Evolutionary conservation across 2,888 invertebrate genomes (phyloP), one percentile per base, ranked within the genome.

Genomic region (Chrysodeixis includens): DNA sequence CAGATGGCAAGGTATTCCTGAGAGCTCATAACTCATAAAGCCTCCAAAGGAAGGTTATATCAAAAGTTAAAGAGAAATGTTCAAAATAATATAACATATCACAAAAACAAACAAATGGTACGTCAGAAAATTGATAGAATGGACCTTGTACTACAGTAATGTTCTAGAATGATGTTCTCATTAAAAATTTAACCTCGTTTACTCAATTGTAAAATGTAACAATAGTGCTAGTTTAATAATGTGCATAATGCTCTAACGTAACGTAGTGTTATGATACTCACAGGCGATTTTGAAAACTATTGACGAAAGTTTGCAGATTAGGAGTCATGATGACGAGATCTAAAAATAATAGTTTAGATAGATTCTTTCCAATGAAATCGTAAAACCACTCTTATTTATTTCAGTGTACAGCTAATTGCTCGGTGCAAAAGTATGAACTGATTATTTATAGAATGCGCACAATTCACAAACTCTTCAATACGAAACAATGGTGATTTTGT

Each of bases 211-310:
- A 40, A 12, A 54, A 20, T 58, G n/a, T 40, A 30, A 12, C n/a
- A 54, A 35, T 20, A 6, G 8, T 0, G 16, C n/a, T 0, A 44
- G 16, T 51, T 10, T 16, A 0, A 22, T 22, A 1, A 18, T 35
- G 20, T 18, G 16, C 16, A 46, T 58, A 7, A 22, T 56, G 35
- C 22, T 9, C 8, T 0, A 10, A 1, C 32, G 8, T 20, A 53
- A 55, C 20, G 30, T 16, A 10, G 8, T 32, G 55, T 12, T 56
- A 26, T 14, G 68, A 74, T 89, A 97, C 97, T 97, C 91, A 97
- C 97, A 97, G 93, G 86, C 95, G 96, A 91, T 95, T 96, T 89
- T 96, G 96, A 92, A 97, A 97, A 79, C 97, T 96, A 91, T 97
- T 96, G 83, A 97, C 89, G 90, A 97, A 97, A 69, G 96, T 95